Percentiles rank a stretch among this genome's conserved stretches.
Conservation (phyloP, 2,888 invertebrate species). For the Scotopteryx bipunctaria region DNA sequence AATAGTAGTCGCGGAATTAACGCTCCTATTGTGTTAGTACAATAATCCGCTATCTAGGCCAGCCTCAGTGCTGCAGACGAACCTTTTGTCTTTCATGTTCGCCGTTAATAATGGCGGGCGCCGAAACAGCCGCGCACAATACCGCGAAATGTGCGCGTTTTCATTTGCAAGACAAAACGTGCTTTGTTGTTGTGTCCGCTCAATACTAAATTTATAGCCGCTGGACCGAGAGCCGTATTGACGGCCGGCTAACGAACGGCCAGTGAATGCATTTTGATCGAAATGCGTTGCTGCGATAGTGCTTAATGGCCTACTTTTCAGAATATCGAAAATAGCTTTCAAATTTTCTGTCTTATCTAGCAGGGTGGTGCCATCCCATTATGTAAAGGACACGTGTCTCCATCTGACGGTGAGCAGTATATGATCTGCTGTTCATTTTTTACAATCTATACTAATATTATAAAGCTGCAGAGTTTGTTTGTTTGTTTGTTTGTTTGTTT, state of each 20-base stretch:
- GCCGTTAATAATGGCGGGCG: constrained; percentile 83
- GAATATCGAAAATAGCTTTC: not conserved
- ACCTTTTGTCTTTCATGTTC: constrained; percentile 84
- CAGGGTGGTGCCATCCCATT: too few species aligned
- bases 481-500: too few species aligned
- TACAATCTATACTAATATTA: too few species aligned
- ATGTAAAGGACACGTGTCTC: too few species aligned
- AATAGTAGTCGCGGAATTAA: constrained; percentile 82
- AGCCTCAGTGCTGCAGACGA: constrained; percentile 83
- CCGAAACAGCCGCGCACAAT: constrained; percentile 83
- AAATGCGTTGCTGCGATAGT: constrained; percentile 33
- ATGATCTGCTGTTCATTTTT: too few species aligned
- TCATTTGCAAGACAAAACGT: constrained; percentile 84
- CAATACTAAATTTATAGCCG: constrained; percentile 83
- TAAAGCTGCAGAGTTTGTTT: too few species aligned
- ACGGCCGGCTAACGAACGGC: constrained; percentile 76
- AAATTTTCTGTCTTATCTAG: too few species aligned
- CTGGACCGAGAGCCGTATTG: constrained; percentile 78
- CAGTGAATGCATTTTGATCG: constrained; percentile 77
- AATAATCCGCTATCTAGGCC: constrained; percentile 84
- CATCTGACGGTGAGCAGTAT: too few species aligned
- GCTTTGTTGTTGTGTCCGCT: constrained; percentile 82
- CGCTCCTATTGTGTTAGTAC: constrained; percentile 83
- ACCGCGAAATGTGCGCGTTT: constrained; percentile 84
- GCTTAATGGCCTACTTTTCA: constrained; percentile 22